These are phyloP conservation scores for Anisognathus igniventris DNA, from an alignment of 2,797 vertebrate species.

Conservation along the genomic window DNA sequence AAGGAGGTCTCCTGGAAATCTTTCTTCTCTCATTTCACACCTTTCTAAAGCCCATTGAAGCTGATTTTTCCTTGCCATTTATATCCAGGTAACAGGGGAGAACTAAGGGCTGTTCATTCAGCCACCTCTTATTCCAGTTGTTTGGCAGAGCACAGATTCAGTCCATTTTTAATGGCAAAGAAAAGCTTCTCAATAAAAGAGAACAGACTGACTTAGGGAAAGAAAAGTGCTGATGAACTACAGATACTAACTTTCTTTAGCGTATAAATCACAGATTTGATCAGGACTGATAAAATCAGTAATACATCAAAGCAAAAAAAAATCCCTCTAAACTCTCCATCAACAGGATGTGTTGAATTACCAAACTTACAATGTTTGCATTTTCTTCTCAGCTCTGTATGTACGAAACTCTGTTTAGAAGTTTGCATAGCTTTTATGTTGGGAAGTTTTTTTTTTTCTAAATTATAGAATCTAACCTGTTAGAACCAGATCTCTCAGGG, in stretches of 20 bases:
- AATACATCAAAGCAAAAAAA: background rate
- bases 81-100: background rate
- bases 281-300: background rate
- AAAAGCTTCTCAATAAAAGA: background rate
- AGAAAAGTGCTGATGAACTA: background rate
- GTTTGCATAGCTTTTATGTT: background rate
- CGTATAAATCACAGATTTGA: background rate
- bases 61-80: background rate
- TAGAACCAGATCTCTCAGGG: background rate
- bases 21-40: background rate
- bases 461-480: background rate
- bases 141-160: background rate
- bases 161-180: background rate
- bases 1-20: background rate
- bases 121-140: rapidly evolving
- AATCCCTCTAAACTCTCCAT: background rate
- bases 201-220: background rate
- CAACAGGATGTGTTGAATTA: background rate
- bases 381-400: background rate
- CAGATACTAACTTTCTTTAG: background rate
- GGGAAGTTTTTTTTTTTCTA: background rate
- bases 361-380: background rate
- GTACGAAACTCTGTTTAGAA: background rate
- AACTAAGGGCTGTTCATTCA: background rate
- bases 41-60: background rate